Evolutionary conservation across 2,113 vertebrate species (phyloP), one percentile per base, ranked within the genome.

Genomic region (Zeus faber): DNA sequence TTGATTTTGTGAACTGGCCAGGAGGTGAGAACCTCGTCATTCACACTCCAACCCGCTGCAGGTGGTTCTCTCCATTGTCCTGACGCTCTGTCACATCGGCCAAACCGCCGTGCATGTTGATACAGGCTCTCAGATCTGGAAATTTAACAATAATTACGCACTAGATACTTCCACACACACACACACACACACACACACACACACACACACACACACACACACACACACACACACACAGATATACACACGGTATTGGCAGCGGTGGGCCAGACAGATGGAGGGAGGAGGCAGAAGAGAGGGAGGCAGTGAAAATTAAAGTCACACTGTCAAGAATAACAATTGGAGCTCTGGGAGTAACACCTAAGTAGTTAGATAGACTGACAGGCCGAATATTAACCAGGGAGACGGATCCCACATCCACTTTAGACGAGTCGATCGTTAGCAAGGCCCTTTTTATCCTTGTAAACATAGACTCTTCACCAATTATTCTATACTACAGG

Each of bases 301-400:
- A 63, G 65, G 55, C 60, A 44, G 57, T 65, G 72, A 67, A 79
- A 86, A 82, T 84, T 68, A 76, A 84, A 79, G 65, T 72, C 74
- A 71, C 68, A 77, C 73, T 68, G 65, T 80, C 73, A 70, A 52
- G 52, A 72, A 52, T 62, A 69, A 55, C 61, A 73, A 67, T 65
- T 59, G 63, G 47, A 67, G 64, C 54, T 69, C 62, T 49, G 61
- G 25, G 58, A 74, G 10, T 31, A 53, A 71, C 16, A 50, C 46
- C 22, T 48, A 27, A 14, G 7, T 9, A 22, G 43, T 44, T 20
- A 39, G 45, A 63, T 20, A 40, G 8, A 37, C 23, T 27, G 54
- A 46, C 16, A 35, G 35, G 54, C 31, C 55, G 44, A 35, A 58
- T 45, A 48, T 27, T 10, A 44, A 53, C 43, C 49, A 27, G 4